Base-by-base conservation (phyloP, 2,797 vertebrate species). In the Schizopygopsis malacanthus region DNA sequence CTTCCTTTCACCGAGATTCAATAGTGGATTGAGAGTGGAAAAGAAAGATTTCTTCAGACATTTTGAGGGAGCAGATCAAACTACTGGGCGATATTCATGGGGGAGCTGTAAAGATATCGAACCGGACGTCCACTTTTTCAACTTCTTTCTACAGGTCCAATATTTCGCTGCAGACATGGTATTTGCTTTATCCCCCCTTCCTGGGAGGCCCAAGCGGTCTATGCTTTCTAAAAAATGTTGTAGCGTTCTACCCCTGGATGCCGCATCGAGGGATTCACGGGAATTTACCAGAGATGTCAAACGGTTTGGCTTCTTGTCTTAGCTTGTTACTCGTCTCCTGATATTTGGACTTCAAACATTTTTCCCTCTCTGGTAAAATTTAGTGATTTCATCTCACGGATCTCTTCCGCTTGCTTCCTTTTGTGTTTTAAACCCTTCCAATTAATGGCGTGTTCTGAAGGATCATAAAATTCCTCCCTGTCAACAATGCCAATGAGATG, bases 1-100 rank as follows among this genome's bases (percentile, higher is more conserved):
- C 89, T 92, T 84, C 79, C 83, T 86, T 87, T 87, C 81, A 82
- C 18, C 0, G 9, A 45, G 9, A 65, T 81, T 85, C 84, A 85
- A 86, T 69, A 83, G 33, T 76, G 75, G 81, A 87, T 54, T 87
- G 79, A 89, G 75, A 89, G 77, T 2, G 11, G 52, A 71, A 79
- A 87, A 84, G 79, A 86, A 82, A 15, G 45, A 84, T 84, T 76
- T 75, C 67, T 65, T 86, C 20, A 84, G 67, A 81, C 76, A 72
- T 85, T 84, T 72, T 84, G 75, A 82, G 79, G 52, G 79, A 59
- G 69, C 18, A 12, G 37, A 56, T 65, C 82, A 86, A 86, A 87
- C 82, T 69, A 84, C 63, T 41, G 71, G 56, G 77, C 52, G 45
- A 79, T 71, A 76, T 83, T 79, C 73, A 79, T 37, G 20, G 25